phyloP scores from a whole-genome alignment of 2,888 invertebrate species.

The Cheilosia vulpina region DNA sequence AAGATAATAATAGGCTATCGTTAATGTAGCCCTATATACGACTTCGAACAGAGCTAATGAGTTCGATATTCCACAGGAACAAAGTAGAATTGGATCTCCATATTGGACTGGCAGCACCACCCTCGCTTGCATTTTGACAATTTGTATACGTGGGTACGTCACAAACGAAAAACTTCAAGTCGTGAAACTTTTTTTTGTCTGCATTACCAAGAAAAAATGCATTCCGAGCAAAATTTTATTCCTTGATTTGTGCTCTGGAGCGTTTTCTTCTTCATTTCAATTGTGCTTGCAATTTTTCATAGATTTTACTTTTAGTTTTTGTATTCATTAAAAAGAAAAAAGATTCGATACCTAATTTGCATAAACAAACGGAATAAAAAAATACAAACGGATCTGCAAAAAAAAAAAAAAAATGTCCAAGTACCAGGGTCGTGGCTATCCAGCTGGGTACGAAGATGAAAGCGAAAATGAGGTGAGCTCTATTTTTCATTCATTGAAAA shows the following conservation, averaged over 20 bases:
- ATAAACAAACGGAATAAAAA: constrained; percentile 6
- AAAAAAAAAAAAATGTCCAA: constrained; percentile 15
- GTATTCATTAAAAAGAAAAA: constrained; percentile 2
- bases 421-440: constrained; percentile 75
- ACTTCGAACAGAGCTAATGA: too few relatives aligned
- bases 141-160: constrained; percentile 34
- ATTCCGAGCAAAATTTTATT: constrained; percentile 46
- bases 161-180: constrained; percentile 46
- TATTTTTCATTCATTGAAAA: constrained; percentile 8
- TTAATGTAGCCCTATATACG: too few relatives aligned
- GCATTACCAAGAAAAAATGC: constrained; percentile 60
- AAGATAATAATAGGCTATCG: too few relatives aligned
- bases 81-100: not conserved
- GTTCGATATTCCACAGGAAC: too few relatives aligned
- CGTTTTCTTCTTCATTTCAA: constrained; percentile 29
- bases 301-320: constrained; percentile 9
- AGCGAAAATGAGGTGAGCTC: constrained; percentile 76
- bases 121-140: not conserved
- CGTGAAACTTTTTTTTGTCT: constrained; percentile 35
- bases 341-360: not conserved
- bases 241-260: constrained; percentile 34
- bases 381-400: constrained; percentile 19
- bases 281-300: constrained; percentile 27
- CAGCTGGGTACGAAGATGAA: constrained; percentile 81
- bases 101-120: constrained; percentile 16